These are phyloP conservation scores for Cheilosia variabilis DNA, from an alignment of 2,888 invertebrate genomes.

Conservation along the genomic window DNA sequence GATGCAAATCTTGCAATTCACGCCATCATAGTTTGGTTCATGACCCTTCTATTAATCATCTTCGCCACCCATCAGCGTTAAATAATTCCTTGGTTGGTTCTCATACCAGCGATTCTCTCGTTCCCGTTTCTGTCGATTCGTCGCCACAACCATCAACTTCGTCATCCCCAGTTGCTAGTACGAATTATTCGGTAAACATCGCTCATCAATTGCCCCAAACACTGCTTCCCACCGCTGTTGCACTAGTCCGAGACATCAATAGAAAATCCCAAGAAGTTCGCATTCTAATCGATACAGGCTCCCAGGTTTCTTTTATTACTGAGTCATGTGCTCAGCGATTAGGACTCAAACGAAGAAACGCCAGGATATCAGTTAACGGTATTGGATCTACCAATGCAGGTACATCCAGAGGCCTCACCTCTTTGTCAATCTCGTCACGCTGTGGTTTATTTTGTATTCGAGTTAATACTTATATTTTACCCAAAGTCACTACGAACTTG, in stretches of 20 bases:
- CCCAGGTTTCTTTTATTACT: slow-evolving; percentile 25
- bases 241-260: background rate
- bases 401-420: slow-evolving; percentile 2
- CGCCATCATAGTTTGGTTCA: slow-evolving; percentile 15
- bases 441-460: background rate
- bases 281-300: slow-evolving; percentile 13
- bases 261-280: slow-evolving; percentile 11
- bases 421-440: background rate
- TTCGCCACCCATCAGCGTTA: background rate
- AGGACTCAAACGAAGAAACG: too few species aligned
- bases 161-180: background rate
- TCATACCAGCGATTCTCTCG: background rate
- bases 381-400: background rate
- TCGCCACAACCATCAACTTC: slow-evolving; percentile 8
- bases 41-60: background rate
- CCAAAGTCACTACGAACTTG: slow-evolving; percentile 6
- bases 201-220: too few species aligned
- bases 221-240: slow-evolving; percentile 3
- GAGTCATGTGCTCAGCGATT: background rate
- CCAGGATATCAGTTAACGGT: too few species aligned
- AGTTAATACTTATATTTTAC: background rate
- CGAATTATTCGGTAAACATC: slow-evolving; percentile 14
- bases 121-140: background rate
- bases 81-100: background rate
- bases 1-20: background rate